Evolutionary conservation across 2,113 vertebrate genomes (phyloP).

Genomic region (Eclectus roratus): DNA sequence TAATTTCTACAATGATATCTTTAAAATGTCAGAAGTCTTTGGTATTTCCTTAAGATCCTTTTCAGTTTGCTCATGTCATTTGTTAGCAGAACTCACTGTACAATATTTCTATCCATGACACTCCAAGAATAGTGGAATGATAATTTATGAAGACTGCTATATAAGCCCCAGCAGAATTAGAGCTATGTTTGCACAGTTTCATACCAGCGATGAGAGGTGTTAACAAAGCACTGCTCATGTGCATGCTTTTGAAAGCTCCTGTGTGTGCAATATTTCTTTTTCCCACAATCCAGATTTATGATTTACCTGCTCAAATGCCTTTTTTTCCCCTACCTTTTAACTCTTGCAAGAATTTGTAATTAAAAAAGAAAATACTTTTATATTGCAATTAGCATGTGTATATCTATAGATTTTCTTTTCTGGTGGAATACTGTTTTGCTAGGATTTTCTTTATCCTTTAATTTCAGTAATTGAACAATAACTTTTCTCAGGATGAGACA

Average conservation of each 20-base stretch:
- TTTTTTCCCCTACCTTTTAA: neutral
- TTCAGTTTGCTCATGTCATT: neutral
- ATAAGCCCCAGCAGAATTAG: neutral
- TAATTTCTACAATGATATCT: neutral
- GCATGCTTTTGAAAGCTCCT: neutral
- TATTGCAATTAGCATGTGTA: neutral
- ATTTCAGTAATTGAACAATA: neutral
- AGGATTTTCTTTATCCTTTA: neutral
- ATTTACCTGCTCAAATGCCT: neutral
- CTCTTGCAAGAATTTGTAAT: neutral
- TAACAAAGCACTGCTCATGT: neutral
- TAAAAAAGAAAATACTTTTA: neutral
- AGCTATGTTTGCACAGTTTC: neutral
- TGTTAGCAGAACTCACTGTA: neutral
- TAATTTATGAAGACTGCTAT: neutral
- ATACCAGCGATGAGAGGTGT: neutral
- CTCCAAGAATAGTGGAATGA: neutral
- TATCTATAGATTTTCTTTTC: neutral
- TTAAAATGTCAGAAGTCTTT: neutral
- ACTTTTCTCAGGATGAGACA: neutral
- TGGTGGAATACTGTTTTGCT: neutral
- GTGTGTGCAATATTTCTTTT: neutral
- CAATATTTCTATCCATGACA: neutral
- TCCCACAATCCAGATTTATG: neutral
- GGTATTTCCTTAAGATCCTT: neutral